phyloP scores from a whole-genome alignment of 2,888 invertebrate species.

The Metallyticus violacea region DNA sequence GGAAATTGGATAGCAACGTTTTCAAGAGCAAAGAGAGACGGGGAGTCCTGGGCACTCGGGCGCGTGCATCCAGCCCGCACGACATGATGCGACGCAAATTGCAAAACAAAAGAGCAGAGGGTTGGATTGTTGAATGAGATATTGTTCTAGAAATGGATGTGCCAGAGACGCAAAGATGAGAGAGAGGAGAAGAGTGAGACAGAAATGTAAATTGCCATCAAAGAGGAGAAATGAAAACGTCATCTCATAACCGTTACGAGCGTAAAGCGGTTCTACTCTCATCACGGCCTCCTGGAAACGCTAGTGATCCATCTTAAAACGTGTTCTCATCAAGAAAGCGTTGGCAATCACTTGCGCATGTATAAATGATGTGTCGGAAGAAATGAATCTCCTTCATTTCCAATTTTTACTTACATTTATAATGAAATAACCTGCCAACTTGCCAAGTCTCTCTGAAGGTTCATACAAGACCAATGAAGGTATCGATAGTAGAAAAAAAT shows the following conservation, averaged over 20 bases:
- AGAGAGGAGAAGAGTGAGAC: too few relatives aligned
- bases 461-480: too few relatives aligned
- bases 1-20: constrained; percentile 17
- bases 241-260: too few relatives aligned
- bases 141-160: constrained; percentile 6
- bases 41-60: too few relatives aligned
- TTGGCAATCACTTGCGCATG: too few relatives aligned
- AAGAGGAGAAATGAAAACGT: neutral
- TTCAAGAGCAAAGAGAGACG: too few relatives aligned
- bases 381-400: neutral
- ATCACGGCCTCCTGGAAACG: neutral
- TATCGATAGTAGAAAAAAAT: too few relatives aligned
- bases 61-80: neutral
- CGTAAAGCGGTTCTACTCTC: too few relatives aligned
- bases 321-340: too few relatives aligned
- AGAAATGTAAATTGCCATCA: neutral
- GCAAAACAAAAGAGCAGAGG: constrained; percentile 2
- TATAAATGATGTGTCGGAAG: neutral
- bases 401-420: too few relatives aligned
- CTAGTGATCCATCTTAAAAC: neutral
- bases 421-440: too few relatives aligned
- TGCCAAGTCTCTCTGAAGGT: too few relatives aligned
- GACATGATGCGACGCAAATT: constrained; percentile 7
- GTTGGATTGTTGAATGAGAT: constrained; percentile 1
- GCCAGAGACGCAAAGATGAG: neutral